Evolutionary conservation across 2,888 invertebrate species (phyloP).

Genomic region (Drosophila lacicola): DNA sequence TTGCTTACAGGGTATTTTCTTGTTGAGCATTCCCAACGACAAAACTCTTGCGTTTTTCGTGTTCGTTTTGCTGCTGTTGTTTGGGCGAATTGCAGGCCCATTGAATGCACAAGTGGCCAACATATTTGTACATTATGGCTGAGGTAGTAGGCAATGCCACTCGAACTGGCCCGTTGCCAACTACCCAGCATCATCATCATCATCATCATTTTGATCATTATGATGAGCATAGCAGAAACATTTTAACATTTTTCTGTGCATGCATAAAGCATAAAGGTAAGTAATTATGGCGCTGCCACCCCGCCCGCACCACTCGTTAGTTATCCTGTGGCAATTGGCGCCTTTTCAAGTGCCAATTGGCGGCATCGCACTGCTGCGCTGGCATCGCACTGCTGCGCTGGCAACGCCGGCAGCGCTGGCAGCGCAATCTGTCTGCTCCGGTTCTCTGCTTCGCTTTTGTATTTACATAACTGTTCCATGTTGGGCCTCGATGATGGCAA

Average conservation of each 20-base stretch:
- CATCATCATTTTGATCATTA: constrained; percentile 12
- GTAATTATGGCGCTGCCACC: constrained; percentile 56
- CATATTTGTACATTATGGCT: constrained; percentile 45
- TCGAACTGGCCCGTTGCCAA: constrained; percentile 37
- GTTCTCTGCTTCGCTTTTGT: constrained; percentile 15
- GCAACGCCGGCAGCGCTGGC: not conserved
- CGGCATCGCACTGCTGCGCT: constrained; percentile 6
- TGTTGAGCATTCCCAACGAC: not conserved
- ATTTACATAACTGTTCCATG: constrained; percentile 21
- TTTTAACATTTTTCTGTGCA: constrained; percentile 11
- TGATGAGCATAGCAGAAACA: constrained; percentile 12
- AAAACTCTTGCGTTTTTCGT: not conserved
- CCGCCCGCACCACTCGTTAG: constrained; percentile 10
- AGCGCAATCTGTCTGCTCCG: constrained; percentile 34
- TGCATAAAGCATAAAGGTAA: constrained; percentile 53
- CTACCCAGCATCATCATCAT: constrained; percentile 5
- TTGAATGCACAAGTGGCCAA: constrained; percentile 61
- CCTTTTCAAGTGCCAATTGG: constrained; percentile 44
- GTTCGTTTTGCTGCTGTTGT: constrained; percentile 10
- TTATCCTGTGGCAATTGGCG: constrained; percentile 34
- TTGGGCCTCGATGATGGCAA: constrained; percentile 47
- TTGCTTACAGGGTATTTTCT: not conserved
- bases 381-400: constrained; percentile 1
- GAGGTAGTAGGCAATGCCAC: not conserved
- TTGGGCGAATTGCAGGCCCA: constrained; percentile 34